Conservation (phyloP, 1,140 invertebrate genomes). For the Lucilia cuprina region DNA sequence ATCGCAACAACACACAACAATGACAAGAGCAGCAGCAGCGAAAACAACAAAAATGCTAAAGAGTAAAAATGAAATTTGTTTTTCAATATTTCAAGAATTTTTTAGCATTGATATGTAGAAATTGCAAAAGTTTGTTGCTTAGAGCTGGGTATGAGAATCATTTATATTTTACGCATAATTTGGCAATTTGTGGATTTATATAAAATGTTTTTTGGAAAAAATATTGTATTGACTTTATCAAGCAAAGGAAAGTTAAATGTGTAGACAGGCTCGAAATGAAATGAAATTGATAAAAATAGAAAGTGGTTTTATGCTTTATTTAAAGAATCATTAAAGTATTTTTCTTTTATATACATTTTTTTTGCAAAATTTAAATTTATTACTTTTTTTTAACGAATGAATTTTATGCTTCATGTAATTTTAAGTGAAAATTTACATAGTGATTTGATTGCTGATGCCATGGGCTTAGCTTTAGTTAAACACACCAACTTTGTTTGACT, state of each 20-base stretch:
- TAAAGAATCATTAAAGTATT: neutral
- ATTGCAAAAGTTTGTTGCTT: neutral
- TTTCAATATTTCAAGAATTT: neutral
- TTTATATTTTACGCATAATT: constrained; percentile 18
- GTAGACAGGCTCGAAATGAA: neutral
- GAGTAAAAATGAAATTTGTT: neutral
- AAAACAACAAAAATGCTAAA: too few relatives aligned
- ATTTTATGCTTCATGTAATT: too few relatives aligned
- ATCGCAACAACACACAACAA: neutral
- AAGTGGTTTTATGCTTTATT: neutral
- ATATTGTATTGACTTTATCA: neutral
- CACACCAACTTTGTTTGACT: too few relatives aligned
- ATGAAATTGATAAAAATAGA: constrained; percentile 1
- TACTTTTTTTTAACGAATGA: too few relatives aligned
- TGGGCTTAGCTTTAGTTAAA: too few relatives aligned
- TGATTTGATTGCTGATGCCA: too few relatives aligned
- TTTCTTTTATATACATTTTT: too few relatives aligned
- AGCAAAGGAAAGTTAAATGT: neutral
- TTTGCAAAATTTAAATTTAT: too few relatives aligned
- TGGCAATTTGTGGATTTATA: constrained; percentile 13
- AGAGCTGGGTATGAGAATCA: neutral
- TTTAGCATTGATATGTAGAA: neutral
- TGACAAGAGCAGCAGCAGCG: neutral
- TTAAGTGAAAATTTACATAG: too few relatives aligned
- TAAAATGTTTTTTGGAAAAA: neutral